Evolutionary conservation across 2,113 vertebrate species (phyloP), one percentile per base, ranked within the genome.

Genomic region (Helogale parvula): DNA sequence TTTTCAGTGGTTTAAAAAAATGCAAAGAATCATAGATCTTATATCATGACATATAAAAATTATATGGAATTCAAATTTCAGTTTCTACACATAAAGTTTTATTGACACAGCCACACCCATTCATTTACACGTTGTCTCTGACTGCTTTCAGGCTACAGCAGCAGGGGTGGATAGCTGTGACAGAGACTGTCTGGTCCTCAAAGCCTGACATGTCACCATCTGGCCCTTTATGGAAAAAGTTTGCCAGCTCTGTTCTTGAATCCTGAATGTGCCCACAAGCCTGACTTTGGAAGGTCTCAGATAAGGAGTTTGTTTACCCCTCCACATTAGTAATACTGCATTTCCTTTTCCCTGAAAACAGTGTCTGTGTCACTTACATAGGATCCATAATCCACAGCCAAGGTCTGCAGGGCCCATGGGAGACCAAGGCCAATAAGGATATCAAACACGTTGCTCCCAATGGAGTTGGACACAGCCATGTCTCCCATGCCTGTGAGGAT

Each of bases 401-500:
- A 98, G 4, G 99, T 99, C 98, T 99, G 99, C 76, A 99, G 97
- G 65, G 99, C 98, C 99, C 99, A 99, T 0, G 99, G 99, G 41
- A 99, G 99, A 25, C 99, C 99, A 0, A 99, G 99, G 29, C 99
- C 99, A 31, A 99, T 99, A 93, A 99, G 98, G 98, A 99, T 99
- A 98, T 99, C 99, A 95, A 99, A 99, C 71, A 99, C 99, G 15
- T 99, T 99, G 98, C 99, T 99, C 95, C 99, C 99, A 0, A 99
- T 99, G 97, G 99, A 99, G 98, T 99, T 99, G 63, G 99, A 99
- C 74, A 99, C 99, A 0, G 99, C 99, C 99, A 99, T 99, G 96
- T 99, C 99, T 7, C 99, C 99, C 99, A 99, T 99, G 76, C 99
- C 99, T 99, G 97, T 66, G 93, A 83, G 79, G 94, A 98, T 6